Conservation (phyloP, 2,888 invertebrate genomes). For the Protophormia terraenovae region DNA sequence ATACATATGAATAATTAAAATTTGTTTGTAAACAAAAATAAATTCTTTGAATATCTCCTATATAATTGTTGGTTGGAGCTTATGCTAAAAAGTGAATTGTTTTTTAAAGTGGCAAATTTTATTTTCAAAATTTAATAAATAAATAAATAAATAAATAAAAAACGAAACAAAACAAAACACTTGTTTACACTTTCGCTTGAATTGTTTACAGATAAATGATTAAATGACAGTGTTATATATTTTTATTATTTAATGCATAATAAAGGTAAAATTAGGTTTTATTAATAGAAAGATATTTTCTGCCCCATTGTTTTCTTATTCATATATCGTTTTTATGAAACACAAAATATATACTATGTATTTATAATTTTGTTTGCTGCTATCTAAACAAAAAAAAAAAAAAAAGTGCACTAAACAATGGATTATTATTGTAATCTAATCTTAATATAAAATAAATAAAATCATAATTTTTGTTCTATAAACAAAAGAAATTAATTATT, state of each 20-base stretch:
- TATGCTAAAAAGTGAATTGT: not conserved
- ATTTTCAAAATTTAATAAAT: not conserved
- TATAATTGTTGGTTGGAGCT: not conserved
- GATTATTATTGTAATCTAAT: slow-evolving; percentile 5
- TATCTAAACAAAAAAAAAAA: not conserved
- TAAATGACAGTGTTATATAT: not conserved
- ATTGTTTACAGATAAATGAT: not conserved
- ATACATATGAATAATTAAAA: not conserved
- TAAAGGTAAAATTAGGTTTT: not conserved
- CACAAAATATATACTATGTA: not conserved
- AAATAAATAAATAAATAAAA: not conserved
- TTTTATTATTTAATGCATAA: not conserved
- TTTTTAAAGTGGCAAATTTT: not conserved
- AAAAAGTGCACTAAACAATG: not conserved
- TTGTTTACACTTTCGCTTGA: not conserved
- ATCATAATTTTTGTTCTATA: not conserved
- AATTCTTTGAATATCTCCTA: not conserved
- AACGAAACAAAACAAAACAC: not conserved
- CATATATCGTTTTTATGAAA: not conserved
- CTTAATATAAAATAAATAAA: not conserved
- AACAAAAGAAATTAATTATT: not conserved
- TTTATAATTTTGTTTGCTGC: not conserved
- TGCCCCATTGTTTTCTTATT: not conserved
- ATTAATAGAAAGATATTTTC: not conserved
- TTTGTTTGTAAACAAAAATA: not conserved